Evolutionary conservation across 2,113 vertebrate genomes (phyloP).

Genomic region (Menura novaehollandiae): DNA sequence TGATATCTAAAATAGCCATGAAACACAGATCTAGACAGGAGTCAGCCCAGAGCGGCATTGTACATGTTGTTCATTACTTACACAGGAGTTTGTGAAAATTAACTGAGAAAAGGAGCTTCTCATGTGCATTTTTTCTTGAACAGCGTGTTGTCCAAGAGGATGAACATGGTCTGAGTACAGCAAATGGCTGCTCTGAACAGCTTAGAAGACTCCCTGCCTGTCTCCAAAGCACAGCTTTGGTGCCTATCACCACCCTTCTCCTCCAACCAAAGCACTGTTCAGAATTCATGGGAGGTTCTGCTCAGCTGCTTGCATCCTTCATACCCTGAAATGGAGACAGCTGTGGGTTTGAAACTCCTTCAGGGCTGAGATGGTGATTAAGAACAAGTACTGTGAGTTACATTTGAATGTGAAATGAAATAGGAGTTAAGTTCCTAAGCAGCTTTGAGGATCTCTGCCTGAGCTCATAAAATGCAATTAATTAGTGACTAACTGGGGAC

Average conservation of each 20-base stretch:
- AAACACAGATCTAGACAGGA: not conserved
- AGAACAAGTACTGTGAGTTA: not conserved
- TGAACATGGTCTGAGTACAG: not conserved
- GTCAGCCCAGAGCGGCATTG: not conserved
- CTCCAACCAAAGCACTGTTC: not conserved
- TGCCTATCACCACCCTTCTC: not conserved
- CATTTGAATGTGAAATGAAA: constrained; percentile 37
- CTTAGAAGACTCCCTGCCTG: not conserved
- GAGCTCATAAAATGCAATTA: constrained; percentile 24
- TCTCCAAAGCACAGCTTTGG: not conserved
- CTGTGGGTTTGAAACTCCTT: constrained; percentile 22
- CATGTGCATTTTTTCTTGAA: not conserved
- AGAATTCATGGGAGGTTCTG: not conserved
- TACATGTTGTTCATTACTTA: not conserved
- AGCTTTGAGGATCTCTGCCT: constrained; percentile 17
- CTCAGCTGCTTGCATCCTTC: not conserved
- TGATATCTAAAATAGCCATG: not conserved
- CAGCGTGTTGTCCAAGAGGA: not conserved
- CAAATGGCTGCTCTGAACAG: not conserved
- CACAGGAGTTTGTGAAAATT: not conserved
- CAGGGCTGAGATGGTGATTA: constrained; percentile 2
- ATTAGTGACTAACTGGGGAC: constrained; percentile 1
- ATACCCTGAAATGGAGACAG: not conserved
- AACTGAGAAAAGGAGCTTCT: not conserved
- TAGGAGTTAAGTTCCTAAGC: not conserved